Evolutionary conservation across 2,888 invertebrate species (phyloP).

Genomic region (Nephrotoma flavescens): DNA sequence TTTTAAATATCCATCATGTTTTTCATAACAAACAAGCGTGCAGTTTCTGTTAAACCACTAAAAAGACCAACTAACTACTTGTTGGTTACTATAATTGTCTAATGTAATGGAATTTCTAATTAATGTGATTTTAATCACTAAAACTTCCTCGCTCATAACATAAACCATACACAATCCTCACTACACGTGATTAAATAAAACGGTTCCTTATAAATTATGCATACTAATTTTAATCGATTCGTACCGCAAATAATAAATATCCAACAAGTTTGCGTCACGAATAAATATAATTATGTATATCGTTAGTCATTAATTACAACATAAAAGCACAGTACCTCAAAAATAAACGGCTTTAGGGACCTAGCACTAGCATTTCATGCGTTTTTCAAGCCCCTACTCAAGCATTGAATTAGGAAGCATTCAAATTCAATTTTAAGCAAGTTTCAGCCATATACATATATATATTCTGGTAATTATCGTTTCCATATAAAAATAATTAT

Average conservation of each 20-base stretch:
- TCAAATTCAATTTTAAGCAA: background rate
- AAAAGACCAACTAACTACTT: too few relatives aligned
- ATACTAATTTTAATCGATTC: background rate
- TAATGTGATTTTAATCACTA: background rate
- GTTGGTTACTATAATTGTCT: too few relatives aligned
- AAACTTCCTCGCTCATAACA: background rate
- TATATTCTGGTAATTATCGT: background rate
- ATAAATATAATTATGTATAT: background rate
- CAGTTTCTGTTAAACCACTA: too few relatives aligned
- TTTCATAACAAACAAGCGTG: too few relatives aligned
- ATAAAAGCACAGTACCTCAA: background rate
- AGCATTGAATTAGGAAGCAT: background rate
- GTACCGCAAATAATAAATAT: background rate
- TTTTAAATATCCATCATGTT: too few relatives aligned
- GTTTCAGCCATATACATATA: background rate
- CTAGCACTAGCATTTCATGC: background rate
- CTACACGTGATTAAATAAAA: background rate
- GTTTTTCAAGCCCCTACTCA: background rate
- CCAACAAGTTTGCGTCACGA: background rate
- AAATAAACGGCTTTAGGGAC: too few relatives aligned
- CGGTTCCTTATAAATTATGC: background rate
- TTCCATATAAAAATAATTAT: background rate
- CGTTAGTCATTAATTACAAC: background rate
- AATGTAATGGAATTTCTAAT: background rate
- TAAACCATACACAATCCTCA: background rate